phyloP scores from a whole-genome alignment of 2,113 vertebrate genomes.

The Actinemys pallida region DNA sequence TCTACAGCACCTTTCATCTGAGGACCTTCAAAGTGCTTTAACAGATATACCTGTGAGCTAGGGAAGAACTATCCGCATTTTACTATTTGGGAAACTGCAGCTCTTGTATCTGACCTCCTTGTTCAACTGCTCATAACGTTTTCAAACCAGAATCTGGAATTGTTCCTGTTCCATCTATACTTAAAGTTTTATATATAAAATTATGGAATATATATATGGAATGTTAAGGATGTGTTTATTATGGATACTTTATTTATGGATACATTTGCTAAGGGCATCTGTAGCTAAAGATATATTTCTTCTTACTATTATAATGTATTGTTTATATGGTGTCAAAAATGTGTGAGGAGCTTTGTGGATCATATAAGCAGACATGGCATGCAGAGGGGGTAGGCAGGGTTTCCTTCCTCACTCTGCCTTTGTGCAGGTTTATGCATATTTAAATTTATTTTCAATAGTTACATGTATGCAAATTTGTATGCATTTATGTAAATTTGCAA shows the following conservation, averaged over 20 bases:
- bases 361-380: fast-evolving
- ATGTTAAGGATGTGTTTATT: background rate
- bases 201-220: too few relatives aligned
- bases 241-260: background rate
- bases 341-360: background rate
- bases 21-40: background rate
- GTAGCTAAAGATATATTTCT: background rate
- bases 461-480: background rate
- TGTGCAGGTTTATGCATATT: background rate
- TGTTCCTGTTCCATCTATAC: background rate
- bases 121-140: background rate
- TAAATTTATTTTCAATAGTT: background rate
- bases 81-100: background rate
- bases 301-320: fast-evolving
- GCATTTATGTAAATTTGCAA: constrained; percentile 49
- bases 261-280: background rate
- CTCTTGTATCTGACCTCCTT: background rate
- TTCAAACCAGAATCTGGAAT: background rate
- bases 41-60: background rate
- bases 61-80: background rate
- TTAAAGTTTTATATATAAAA: background rate
- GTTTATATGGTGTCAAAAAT: background rate
- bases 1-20: background rate
- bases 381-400: fast-evolving
- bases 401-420: background rate